Conservation (phyloP, 2,113 vertebrate genomes). For the Taxidea taxus region DNA sequence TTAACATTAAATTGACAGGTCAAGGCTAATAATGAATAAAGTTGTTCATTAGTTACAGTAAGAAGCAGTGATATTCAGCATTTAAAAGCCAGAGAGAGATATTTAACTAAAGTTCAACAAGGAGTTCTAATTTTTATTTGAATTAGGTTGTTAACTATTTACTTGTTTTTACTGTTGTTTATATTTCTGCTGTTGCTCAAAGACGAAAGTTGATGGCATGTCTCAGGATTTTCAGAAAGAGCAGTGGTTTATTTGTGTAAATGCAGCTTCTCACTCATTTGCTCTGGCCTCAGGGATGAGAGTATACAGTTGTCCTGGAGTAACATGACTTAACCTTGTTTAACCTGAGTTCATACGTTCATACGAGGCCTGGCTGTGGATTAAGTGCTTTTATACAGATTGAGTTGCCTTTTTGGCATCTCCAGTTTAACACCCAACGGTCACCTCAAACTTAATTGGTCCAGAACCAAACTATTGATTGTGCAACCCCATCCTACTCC, state of each 20-base stretch:
- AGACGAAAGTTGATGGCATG: not conserved
- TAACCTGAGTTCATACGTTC: not conserved
- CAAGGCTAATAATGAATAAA: not conserved
- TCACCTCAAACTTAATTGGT: not conserved
- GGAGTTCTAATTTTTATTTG: not conserved
- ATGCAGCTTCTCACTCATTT: not conserved
- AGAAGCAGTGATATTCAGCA: not conserved
- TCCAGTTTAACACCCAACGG: not conserved
- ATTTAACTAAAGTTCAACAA: not conserved
- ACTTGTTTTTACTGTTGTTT: not conserved
- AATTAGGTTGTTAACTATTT: no score
- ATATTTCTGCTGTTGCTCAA: not conserved
- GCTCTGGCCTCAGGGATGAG: not conserved
- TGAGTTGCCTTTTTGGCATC: not conserved
- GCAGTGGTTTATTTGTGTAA: not conserved
- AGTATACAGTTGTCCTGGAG: not conserved
- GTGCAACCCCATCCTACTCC: not conserved
- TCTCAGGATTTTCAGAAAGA: not conserved
- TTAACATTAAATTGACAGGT: not conserved
- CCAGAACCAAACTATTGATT: not conserved
- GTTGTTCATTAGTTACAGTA: not conserved
- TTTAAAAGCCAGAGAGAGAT: not conserved
- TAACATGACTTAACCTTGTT: not conserved
- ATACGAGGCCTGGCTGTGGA: not conserved
- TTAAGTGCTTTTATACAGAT: not conserved